A percentile compares a stretch with the other conserved stretches of the same genome.
These are phyloP conservation scores for Steinernema scapterisci DNA, from an alignment of 2,888 invertebrate genomes.

Conservation along the genomic window DNA sequence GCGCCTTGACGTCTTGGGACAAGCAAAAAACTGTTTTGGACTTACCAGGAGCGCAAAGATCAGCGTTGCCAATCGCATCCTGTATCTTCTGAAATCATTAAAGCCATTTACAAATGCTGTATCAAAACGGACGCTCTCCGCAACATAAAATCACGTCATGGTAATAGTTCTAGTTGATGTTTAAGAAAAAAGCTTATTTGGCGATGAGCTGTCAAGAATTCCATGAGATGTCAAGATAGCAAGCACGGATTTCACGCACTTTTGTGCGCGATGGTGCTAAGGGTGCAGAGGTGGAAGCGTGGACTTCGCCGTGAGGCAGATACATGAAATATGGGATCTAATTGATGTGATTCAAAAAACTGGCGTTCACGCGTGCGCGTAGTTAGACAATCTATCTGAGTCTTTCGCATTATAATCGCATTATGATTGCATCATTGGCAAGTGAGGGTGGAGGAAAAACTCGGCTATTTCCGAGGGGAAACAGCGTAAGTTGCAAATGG, in stretches of 20 bases:
- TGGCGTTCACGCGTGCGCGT: conserved; percentile 22
- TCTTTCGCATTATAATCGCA: conserved; percentile 28
- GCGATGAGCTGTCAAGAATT: not conserved
- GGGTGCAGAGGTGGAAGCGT: not conserved
- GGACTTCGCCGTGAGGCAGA: not conserved
- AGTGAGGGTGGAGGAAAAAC: not conserved
- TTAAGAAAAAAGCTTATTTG: not conserved
- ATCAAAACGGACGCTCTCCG: too few species aligned
- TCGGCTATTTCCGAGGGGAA: not conserved
- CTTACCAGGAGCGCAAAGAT: not conserved
- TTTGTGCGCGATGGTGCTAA: not conserved
- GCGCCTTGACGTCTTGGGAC: not conserved
- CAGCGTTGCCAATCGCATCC: not conserved
- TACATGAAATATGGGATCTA: not conserved
- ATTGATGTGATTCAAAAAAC: conserved; percentile 26
- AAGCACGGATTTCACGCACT: not conserved
- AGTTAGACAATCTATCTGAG: conserved; percentile 9
- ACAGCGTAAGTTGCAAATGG: conserved; percentile 7
- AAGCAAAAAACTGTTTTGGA: not conserved
- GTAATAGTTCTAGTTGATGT: too few species aligned
- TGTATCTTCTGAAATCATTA: not conserved
- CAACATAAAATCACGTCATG: too few species aligned
- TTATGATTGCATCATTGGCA: conserved; percentile 29
- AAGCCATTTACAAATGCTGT: not conserved
- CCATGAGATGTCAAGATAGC: not conserved